Conservation (phyloP, 1,140 invertebrate species). For the Atta cephalotes region DNA sequence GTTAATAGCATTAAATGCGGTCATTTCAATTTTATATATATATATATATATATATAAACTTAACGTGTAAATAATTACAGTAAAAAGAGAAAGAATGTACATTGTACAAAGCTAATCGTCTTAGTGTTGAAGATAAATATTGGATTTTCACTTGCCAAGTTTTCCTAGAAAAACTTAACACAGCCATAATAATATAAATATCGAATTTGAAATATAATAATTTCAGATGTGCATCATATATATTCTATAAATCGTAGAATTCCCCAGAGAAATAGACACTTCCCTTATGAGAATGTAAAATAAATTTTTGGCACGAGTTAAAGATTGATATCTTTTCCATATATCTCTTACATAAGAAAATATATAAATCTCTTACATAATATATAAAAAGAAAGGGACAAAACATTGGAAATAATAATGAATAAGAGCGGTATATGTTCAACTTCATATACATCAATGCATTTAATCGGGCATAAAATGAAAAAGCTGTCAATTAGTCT, state of each 20-base stretch:
- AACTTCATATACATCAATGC: not conserved
- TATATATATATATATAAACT: not conserved
- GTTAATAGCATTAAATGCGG: constrained; percentile 16
- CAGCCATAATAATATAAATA: not conserved
- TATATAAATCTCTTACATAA: not conserved
- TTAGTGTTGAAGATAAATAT: not conserved
- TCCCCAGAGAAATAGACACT: not conserved
- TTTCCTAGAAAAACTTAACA: not conserved
- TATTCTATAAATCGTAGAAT: not conserved
- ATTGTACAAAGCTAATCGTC: not conserved
- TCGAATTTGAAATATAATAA: not conserved
- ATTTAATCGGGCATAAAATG: not conserved
- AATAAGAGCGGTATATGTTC: not conserved
- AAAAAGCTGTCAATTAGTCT: constrained; percentile 1
- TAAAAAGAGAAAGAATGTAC: not conserved
- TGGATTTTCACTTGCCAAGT: not conserved
- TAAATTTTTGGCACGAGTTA: too few relatives aligned
- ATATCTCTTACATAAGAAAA: not conserved
- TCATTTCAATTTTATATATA: not conserved
- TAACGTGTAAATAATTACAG: not conserved
- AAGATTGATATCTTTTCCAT: not conserved
- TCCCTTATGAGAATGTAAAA: not conserved
- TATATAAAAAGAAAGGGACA: not conserved
- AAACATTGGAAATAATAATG: not conserved
- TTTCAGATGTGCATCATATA: not conserved